Conservation (phyloP, 1,140 invertebrate species). For the Drosophila sucinea region DNA sequence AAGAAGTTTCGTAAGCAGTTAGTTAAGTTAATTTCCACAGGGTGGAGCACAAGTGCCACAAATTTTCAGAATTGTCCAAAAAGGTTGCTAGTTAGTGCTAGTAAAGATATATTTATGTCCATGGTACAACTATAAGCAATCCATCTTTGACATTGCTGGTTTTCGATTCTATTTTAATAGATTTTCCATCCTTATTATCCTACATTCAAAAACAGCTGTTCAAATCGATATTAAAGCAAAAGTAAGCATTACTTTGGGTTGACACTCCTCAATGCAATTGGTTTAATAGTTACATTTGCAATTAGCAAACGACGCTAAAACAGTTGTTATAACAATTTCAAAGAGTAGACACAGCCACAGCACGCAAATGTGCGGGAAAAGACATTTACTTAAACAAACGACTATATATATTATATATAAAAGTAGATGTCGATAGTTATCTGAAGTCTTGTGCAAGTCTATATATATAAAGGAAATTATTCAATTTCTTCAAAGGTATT, state of each 20-base stretch:
- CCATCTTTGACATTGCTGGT: not conserved
- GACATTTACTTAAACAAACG: not conserved
- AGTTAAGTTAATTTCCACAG: too few species aligned
- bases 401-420: not conserved
- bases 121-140: too few species aligned
- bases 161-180: not conserved
- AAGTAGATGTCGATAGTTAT: not conserved
- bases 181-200: conserved; percentile 26
- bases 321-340: conserved; percentile 54
- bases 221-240: conserved; percentile 38
- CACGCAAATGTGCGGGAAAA: conserved; percentile 19
- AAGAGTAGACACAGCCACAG: not conserved
- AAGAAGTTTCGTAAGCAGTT: too few species aligned
- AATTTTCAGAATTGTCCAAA: too few species aligned
- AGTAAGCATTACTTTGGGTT: not conserved
- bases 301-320: conserved; percentile 57
- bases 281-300: conserved; percentile 53
- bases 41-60: too few species aligned
- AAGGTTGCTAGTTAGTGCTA: too few species aligned
- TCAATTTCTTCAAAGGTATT: too few species aligned
- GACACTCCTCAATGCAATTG: conserved; percentile 26
- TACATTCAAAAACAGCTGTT: conserved; percentile 54
- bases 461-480: too few species aligned
- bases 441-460: too few species aligned
- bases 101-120: too few species aligned